A percentile compares a stretch with the other conserved stretches of the same genome.
Evolutionary conservation across 64 coral and sea anemone species (phyloP).

Genomic region (Stylophora pistillata): DNA sequence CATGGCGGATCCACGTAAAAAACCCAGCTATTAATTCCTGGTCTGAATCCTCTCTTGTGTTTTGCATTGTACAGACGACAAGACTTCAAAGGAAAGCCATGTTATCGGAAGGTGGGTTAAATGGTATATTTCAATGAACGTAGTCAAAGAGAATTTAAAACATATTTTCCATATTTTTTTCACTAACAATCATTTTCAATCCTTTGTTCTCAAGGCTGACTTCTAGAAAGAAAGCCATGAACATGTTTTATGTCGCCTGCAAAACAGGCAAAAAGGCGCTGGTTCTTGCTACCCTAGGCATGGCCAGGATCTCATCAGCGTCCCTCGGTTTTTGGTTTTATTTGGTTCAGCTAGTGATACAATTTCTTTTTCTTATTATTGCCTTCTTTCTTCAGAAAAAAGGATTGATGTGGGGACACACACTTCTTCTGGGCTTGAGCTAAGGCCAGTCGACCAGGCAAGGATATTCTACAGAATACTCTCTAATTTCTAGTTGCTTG

Average conservation of each 20-base stretch:
- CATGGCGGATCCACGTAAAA: no score
- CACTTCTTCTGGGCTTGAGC: neutral
- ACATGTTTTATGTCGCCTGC: no score
- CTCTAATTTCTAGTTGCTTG: neutral
- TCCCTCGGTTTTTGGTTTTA: no score
- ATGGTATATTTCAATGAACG: neutral
- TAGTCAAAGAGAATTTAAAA: no score
- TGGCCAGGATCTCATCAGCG: no score
- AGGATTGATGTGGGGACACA: neutral
- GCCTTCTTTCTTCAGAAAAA: neutral
- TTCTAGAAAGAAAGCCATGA: no score
- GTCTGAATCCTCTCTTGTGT: neutral
- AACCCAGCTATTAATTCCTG: neutral
- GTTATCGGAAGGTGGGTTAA: neutral
- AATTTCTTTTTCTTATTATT: neutral
- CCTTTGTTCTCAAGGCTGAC: neutral
- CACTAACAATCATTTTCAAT: neutral
- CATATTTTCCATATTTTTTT: neutral
- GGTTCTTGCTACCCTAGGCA: no score
- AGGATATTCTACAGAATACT: neutral
- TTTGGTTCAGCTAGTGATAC: no score
- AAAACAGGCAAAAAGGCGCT: no score
- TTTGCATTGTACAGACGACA: neutral
- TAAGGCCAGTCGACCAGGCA: slow-evolving; percentile 2
- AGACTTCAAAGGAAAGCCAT: slow-evolving; percentile 4